Evolutionary conservation across 2,113 vertebrate genomes (phyloP), one percentile per base, ranked within the genome.

Genomic region (Cettia cetti): DNA sequence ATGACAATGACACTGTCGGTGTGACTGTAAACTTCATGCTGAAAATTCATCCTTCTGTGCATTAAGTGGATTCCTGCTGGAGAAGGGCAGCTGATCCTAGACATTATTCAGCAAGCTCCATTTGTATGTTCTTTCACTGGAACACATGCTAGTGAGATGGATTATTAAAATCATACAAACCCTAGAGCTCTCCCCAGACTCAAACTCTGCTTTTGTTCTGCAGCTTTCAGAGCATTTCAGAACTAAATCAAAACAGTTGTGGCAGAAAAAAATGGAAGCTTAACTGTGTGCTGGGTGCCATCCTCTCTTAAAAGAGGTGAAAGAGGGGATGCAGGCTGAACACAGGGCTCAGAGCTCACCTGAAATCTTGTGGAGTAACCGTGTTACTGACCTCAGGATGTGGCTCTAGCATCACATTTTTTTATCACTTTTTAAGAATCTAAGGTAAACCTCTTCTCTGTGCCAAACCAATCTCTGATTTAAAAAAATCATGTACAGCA

Each of bases 11-110:
- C 78, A 81, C 75, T 96, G 92, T 79, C 82, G 63, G 33, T 47
- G 52, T 68, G 69, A 90, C 83, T 77, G 59, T 83, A 95, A 91
- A 88, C 52, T 89, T 91, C 39, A 89, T 63, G 65, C 94, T 91
- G 95, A 85, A 97, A 95, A 97, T 95, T 93, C 28, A 24, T 79
- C 93, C 87, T 90, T 95, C 85, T 81, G 76, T 3, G 13, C 12
- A 20, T 82, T 92, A 87, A 94, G 88, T 71, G 50, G 87, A 66
- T 82, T 89, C 80, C 74, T 79, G 50, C 74, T 92, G 69, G 91
- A 94, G 96, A 93, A 93, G 80, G 95, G 92, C 89, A 95, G 78
- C 61, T 78, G 89, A 97, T 92, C 57, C 79, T 54, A 92, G 81
- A 66, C 86, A 90, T 86, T 95, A 69, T 75, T 95, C 86, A 92